phyloP scores from a whole-genome alignment of 2,797 vertebrate species.

The Zalophus californianus region DNA sequence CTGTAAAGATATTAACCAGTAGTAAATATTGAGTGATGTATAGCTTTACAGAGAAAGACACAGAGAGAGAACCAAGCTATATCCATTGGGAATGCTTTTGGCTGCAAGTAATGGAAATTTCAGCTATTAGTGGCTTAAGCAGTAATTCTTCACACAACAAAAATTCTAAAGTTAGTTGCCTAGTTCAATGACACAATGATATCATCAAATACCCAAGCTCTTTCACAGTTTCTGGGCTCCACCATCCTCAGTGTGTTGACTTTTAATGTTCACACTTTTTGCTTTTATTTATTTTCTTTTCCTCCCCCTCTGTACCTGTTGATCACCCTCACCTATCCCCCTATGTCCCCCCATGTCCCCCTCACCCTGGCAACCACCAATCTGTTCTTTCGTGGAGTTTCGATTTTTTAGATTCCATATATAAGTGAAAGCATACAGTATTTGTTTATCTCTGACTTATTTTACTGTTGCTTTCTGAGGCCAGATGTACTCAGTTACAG shows the following conservation, averaged over 20 bases:
- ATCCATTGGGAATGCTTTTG: not conserved
- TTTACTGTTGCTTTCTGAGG: not conserved
- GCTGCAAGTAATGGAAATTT: not conserved
- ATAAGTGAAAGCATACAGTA: not conserved
- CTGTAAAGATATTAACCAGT: not conserved
- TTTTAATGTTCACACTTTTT: not conserved
- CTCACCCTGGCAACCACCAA: not conserved
- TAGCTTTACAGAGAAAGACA: not conserved
- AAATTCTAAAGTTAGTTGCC: not conserved
- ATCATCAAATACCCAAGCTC: not conserved
- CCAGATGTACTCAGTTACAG: not conserved
- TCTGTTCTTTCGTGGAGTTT: not conserved
- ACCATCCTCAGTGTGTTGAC: not conserved
- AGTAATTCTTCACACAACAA: not conserved
- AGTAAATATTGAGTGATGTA: not conserved
- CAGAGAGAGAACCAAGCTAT: not conserved
- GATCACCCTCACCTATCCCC: not conserved
- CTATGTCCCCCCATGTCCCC: not conserved
- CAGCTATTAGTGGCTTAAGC: not conserved
- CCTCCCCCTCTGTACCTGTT: not conserved
- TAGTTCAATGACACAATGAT: not conserved
- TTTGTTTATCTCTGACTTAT: not conserved
- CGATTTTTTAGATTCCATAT: not conserved
- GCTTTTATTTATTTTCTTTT: not conserved
- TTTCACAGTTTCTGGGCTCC: not conserved